A percentile compares a stretch with the other conserved stretches of the same genome.
phyloP scores from a whole-genome alignment of 2,797 vertebrate genomes.

The Cossypha polioptera region DNA sequence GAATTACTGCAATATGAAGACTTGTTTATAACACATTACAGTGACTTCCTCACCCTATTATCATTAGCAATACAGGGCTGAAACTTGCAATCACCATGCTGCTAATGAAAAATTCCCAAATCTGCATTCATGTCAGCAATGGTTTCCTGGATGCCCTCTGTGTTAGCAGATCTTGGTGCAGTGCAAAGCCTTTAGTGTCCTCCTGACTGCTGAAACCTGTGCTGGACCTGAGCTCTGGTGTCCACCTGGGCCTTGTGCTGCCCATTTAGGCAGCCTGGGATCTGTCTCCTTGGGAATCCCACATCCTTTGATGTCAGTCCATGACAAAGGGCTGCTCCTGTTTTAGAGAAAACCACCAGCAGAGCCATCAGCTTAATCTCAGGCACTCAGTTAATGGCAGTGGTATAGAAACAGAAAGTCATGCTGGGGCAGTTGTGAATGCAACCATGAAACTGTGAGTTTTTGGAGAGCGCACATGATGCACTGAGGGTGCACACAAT shows the following conservation, averaged over 20 bases:
- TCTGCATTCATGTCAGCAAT: background rate
- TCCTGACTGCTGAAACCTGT: background rate
- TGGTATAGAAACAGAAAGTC: background rate
- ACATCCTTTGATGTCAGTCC: background rate
- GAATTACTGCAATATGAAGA: background rate
- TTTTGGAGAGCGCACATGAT: background rate
- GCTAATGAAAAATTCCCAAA: background rate
- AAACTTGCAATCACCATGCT: background rate
- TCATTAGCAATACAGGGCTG: background rate
- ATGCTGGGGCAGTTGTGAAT: background rate
- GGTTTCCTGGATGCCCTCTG: background rate
- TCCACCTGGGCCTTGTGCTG: background rate
- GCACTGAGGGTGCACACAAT: background rate
- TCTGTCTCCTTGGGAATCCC: background rate
- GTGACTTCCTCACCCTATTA: background rate
- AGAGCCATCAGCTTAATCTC: background rate
- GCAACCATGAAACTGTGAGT: background rate
- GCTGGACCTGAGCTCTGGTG: background rate
- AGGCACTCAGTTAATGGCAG: background rate
- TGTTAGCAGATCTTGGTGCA: background rate
- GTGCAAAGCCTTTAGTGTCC: background rate
- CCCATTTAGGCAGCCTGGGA: background rate
- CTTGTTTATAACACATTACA: background rate
- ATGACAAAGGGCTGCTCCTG: background rate
- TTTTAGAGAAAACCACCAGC: fast-evolving